A percentile compares a stretch with the other conserved stretches of the same genome.
Conservation (phyloP, 2,888 invertebrate species). For the Caenorhabditis virilis region DNA sequence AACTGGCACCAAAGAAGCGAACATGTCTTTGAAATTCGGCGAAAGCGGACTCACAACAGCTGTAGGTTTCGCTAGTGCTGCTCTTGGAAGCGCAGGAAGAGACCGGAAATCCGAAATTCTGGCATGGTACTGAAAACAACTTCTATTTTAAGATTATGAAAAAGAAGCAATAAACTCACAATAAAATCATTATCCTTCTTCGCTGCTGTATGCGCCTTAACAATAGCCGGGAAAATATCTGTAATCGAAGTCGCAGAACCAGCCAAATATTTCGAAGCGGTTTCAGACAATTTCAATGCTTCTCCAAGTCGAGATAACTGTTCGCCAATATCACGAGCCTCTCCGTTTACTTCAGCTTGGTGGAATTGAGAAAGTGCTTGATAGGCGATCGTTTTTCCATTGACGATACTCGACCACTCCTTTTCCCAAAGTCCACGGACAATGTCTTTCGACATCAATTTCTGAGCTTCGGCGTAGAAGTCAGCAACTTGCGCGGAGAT, state of each 20-base stretch:
- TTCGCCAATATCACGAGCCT: slow-evolving; percentile 58
- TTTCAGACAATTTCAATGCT: slow-evolving; percentile 47
- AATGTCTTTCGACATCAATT: slow-evolving; percentile 83
- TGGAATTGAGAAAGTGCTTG: slow-evolving; percentile 87
- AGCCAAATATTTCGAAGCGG: slow-evolving; percentile 29
- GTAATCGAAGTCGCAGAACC: slow-evolving; percentile 38
- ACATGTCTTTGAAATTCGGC: slow-evolving; percentile 76
- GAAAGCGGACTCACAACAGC: slow-evolving; percentile 70
- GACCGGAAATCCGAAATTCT: slow-evolving; percentile 84
- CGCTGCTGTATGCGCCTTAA: slow-evolving; percentile 78
- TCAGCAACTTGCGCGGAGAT: slow-evolving; percentile 90
- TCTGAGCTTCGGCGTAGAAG: slow-evolving; percentile 86
- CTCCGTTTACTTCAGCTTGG: slow-evolving; percentile 76
- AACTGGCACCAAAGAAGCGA: slow-evolving; percentile 85
- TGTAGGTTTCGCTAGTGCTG: slow-evolving; percentile 82
- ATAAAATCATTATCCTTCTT: slow-evolving; percentile 96
- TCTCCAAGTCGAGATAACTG: slow-evolving; percentile 63
- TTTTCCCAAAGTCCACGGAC: slow-evolving; percentile 86
- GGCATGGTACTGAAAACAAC: slow-evolving; percentile 80
- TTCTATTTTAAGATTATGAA: background rate
- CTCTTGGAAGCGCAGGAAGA: slow-evolving; percentile 82
- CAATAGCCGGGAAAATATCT: slow-evolving; percentile 68
- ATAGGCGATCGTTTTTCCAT: slow-evolving; percentile 86
- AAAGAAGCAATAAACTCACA: slow-evolving; percentile 55
- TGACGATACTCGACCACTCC: slow-evolving; percentile 74